Percentiles rank a stretch among this genome's conserved stretches.
These are phyloP conservation scores for Montipora capricornis DNA, from an alignment of 64 coral and sea anemone species.

Conservation along the genomic window DNA sequence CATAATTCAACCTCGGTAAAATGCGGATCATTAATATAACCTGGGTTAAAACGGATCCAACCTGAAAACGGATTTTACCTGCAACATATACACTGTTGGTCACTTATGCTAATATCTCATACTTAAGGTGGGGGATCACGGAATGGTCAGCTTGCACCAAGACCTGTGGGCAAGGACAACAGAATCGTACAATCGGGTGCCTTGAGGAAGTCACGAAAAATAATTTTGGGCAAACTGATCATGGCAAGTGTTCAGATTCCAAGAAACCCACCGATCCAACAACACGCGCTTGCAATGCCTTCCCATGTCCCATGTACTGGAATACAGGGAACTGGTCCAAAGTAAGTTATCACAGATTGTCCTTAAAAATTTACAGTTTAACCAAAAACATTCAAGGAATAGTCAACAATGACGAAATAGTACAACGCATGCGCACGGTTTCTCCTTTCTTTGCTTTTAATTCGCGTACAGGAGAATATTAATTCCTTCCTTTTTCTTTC, in stretches of 20 bases:
- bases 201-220: neutral
- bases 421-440: too few relatives aligned
- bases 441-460: neutral
- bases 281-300: neutral
- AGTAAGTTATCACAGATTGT: neutral
- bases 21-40: too few relatives aligned
- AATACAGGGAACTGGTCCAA: neutral
- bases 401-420: too few relatives aligned
- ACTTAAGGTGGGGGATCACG: neutral
- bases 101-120: too few relatives aligned
- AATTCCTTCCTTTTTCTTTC: neutral
- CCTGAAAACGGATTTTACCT: too few relatives aligned
- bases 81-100: too few relatives aligned
- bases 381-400: too few relatives aligned
- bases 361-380: too few relatives aligned
- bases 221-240: neutral
- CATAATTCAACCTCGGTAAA: too few relatives aligned
- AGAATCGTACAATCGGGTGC: neutral
- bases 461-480: neutral
- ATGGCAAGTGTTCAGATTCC: too few relatives aligned
- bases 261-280: too few relatives aligned
- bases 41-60: too few relatives aligned
- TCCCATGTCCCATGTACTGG: neutral
- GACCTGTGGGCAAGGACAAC: neutral
- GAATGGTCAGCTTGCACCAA: conserved; percentile 14